Conservation (phyloP, 2,113 vertebrate species). For the Todiramphus chloris region DNA sequence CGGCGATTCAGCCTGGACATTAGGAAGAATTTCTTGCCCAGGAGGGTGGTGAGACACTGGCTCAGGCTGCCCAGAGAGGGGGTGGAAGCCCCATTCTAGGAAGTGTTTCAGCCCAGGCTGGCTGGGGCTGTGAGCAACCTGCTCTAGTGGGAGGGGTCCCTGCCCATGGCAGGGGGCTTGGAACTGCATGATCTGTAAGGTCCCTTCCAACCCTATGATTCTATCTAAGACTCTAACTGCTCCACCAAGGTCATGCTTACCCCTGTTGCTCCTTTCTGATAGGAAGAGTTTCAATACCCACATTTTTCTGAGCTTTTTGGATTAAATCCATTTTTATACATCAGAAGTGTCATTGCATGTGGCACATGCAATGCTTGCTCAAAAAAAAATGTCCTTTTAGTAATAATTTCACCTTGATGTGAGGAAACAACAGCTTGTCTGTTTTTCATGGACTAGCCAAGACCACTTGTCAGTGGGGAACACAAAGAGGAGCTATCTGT, state of each 20-base stretch:
- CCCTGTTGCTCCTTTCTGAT: not conserved
- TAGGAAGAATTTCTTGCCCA: too few relatives aligned
- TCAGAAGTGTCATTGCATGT: not conserved
- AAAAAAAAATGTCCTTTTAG: not conserved
- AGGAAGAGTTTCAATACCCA: not conserved
- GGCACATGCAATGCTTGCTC: not conserved
- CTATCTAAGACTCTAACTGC: not conserved
- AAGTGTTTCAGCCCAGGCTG: too few relatives aligned
- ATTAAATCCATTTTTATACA: not conserved
- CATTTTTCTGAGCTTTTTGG: not conserved
- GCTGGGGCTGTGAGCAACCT: too few relatives aligned
- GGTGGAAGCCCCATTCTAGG: too few relatives aligned
- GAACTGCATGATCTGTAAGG: too few relatives aligned
- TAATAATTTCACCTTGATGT: not conserved
- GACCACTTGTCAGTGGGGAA: not conserved
- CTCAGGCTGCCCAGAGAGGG: too few relatives aligned
- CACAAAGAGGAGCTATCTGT: not conserved
- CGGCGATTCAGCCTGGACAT: too few relatives aligned
- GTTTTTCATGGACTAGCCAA: not conserved
- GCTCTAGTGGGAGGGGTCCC: too few relatives aligned
- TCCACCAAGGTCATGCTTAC: not conserved
- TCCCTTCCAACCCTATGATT: too few relatives aligned
- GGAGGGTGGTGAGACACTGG: too few relatives aligned
- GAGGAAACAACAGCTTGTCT: not conserved
- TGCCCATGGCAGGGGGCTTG: too few relatives aligned